Conservation (phyloP, 2,797 vertebrate species). For the Ctenopoma multispine region DNA sequence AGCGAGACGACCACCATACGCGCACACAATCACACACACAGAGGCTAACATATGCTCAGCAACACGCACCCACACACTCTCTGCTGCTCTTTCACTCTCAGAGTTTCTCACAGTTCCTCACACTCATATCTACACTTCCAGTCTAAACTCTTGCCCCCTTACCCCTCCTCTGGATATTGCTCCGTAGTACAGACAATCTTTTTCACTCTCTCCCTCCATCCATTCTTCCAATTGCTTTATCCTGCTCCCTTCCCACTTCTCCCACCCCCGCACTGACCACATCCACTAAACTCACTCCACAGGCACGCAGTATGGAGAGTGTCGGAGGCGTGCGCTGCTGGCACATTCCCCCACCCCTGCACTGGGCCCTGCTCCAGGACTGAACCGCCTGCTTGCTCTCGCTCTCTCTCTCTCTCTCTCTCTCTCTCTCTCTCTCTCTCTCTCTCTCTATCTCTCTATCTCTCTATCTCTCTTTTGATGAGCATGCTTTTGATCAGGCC, state of each 20-base stretch:
- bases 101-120: slow-evolving; percentile 63
- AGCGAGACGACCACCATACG: slow-evolving; percentile 64
- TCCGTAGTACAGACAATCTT: slow-evolving; percentile 37
- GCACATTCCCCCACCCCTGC: slow-evolving; percentile 83
- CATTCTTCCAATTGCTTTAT: slow-evolving; percentile 56
- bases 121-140: slow-evolving; percentile 57
- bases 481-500: slow-evolving; percentile 68
- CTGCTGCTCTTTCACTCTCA: slow-evolving; percentile 50
- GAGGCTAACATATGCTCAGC: slow-evolving; percentile 50
- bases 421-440: slow-evolving; percentile 57
- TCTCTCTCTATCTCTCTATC: slow-evolving; percentile 58
- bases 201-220: slow-evolving; percentile 60
- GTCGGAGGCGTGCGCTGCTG: slow-evolving; percentile 85
- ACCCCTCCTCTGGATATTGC: slow-evolving; percentile 64
- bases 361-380: slow-evolving; percentile 75
- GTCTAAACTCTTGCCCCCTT: slow-evolving; percentile 56
- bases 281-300: slow-evolving; percentile 85
- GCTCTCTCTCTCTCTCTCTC: slow-evolving; percentile 62
- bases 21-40: slow-evolving; percentile 48
- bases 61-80: slow-evolving; percentile 59
- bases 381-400: slow-evolving; percentile 68
- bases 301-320: slow-evolving; percentile 82
- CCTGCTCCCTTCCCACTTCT: slow-evolving; percentile 63
- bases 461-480: too few species aligned
- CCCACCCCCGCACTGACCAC: slow-evolving; percentile 82